A percentile compares a stretch with the other conserved stretches of the same genome.
Conservation (phyloP, 2,797 vertebrate genomes). For the Pyrocephalus nanus region DNA sequence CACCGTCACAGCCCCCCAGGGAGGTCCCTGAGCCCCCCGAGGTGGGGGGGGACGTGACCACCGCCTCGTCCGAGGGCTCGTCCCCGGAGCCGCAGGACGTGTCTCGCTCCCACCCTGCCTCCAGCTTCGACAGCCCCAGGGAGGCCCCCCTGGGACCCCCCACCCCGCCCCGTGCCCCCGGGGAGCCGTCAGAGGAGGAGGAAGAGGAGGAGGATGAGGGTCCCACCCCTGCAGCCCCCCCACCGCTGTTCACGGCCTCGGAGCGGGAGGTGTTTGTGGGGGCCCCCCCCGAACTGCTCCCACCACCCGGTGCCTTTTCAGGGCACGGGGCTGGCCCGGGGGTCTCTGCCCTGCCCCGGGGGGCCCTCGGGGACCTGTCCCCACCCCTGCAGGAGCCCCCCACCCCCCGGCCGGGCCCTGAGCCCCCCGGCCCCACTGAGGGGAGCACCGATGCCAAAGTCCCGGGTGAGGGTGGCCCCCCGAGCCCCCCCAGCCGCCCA, state of each 20-base stretch:
- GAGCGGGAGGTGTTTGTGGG: constrained; percentile 40
- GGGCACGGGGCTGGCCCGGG: not conserved
- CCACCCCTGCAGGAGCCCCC: not conserved
- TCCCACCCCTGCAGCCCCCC: not conserved
- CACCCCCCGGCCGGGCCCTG: not conserved
- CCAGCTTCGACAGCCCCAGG: not conserved
- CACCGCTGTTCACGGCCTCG: not conserved
- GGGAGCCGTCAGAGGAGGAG: not conserved
- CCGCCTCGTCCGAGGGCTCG: not conserved
- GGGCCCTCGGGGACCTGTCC: constrained; percentile 39
- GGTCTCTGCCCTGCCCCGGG: not conserved
- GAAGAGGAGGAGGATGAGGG: not conserved
- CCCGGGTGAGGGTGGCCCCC: not conserved
- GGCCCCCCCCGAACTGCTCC: not conserved
- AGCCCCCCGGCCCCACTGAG: not conserved
- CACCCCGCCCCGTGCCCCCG: not conserved
- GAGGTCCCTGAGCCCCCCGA: accelerated
- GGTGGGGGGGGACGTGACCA: accelerated
- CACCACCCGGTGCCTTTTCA: constrained; percentile 45
- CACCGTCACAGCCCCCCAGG: accelerated
- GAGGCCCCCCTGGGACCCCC: not conserved
- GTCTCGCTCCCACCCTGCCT: not conserved
- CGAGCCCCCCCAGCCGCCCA: not conserved
- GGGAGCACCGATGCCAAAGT: constrained; percentile 2
- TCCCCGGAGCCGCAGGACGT: not conserved